Percentiles rank a stretch among this genome's conserved stretches.
phyloP scores from a whole-genome alignment of 2,888 invertebrate genomes.

The Eilema griseolum region DNA sequence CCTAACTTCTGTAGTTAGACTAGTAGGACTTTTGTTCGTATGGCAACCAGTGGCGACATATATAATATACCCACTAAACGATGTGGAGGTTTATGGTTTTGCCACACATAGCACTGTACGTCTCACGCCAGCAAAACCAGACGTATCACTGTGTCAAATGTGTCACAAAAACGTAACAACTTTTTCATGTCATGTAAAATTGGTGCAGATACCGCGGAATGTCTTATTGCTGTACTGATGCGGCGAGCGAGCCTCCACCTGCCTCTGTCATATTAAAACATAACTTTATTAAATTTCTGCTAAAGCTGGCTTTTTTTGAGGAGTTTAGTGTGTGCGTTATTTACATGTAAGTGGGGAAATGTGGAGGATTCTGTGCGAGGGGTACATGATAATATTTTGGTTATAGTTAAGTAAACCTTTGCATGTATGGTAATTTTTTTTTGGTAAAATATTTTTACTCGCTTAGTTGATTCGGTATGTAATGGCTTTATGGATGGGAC shows the following conservation, averaged over 20 bases:
- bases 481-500: too few relatives aligned
- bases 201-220: not conserved
- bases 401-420: not conserved
- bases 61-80: too few relatives aligned
- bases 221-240: not conserved
- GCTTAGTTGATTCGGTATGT: not conserved
- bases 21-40: too few relatives aligned
- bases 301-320: slow-evolving; percentile 1
- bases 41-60: too few relatives aligned
- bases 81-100: too few relatives aligned
- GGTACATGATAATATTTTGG: not conserved
- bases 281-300: slow-evolving; percentile 19
- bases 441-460: not conserved
- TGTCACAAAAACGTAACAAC: not conserved
- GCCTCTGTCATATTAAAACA: not conserved
- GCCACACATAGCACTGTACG: too few relatives aligned
- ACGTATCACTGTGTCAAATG: not conserved
- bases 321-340: slow-evolving; percentile 12
- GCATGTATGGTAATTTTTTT: not conserved
- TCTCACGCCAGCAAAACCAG: not conserved
- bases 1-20: too few relatives aligned
- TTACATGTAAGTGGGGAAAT: slow-evolving; percentile 8
- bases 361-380: not conserved
- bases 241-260: not conserved
- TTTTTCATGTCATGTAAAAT: not conserved